Base-by-base conservation (phyloP, 2,797 vertebrate genomes). In the Erpetoichthys calabaricus region DNA sequence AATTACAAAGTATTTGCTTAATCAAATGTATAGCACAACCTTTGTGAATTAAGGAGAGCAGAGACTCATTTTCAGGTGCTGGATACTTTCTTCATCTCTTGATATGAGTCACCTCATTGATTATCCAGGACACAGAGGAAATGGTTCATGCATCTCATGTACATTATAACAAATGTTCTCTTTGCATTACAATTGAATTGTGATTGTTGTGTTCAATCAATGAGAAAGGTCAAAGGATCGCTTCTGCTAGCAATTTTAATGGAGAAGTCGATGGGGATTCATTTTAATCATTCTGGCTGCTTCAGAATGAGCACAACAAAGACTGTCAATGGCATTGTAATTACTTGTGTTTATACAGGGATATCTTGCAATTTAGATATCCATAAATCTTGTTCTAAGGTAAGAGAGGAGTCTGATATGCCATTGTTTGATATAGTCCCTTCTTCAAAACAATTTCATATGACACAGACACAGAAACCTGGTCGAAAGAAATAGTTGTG, bases 201-300 rank as follows among this genome's bases (percentile, higher is more conserved):
- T 94, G 94, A 97, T 95, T 98, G 94, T 98, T 97, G 94, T 97
- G 94, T 96, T 94, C 92, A 93, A 98, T 98, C 94, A 98, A 98
- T 98, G 88, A 83, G 85, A 97, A 96, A 98, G 94, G 94, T 97
- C 94, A 95, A 88, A 85, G 86, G 91, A 93, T 91, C 87, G 89
- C 84, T 88, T 89, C 88, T 92, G 92, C 92, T 92, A 94, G 91
- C 87, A 88, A 92, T 98, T 87, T 98, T 98, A 98, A 98, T 96
- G 90, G 94, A 93, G 91, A 96, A 97, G 94, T 98, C 93, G 89
- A 98, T 95, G 92, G 92, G 91, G 92, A 98, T 97, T 98, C 91
- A 91, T 92, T 97, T 97, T 97, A 97, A 98, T 98, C 94, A 97
- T 94, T 88, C 91, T 85, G 89, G 86, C 89, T 89, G 91, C 92